phyloP scores from a whole-genome alignment of 92 coral and sea anemone genomes.

The Micromussa lordhowensis region DNA sequence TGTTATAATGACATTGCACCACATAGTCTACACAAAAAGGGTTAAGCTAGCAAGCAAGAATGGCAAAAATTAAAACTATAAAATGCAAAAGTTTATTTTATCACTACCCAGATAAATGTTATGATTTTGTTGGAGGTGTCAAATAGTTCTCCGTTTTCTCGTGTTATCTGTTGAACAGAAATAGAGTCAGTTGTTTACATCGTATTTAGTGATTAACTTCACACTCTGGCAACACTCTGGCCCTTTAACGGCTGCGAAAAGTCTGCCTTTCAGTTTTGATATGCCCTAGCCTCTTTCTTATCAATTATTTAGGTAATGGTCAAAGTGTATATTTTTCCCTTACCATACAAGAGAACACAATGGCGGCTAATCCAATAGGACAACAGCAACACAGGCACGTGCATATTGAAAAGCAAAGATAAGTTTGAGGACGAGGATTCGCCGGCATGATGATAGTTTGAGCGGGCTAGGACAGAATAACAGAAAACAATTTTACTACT shows the following conservation, averaged over 20 bases:
- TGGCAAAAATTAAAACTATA: no score
- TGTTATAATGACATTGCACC: neutral
- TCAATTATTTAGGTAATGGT: neutral
- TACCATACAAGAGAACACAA: slow-evolving; percentile 24
- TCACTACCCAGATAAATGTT: no score
- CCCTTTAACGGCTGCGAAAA: neutral
- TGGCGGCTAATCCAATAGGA: slow-evolving; percentile 24
- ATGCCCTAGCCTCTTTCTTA: no score
- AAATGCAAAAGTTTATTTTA: neutral
- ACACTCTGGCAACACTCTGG: neutral
- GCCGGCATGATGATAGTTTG: neutral
- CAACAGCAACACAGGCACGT: slow-evolving; percentile 3
- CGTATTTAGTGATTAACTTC: neutral
- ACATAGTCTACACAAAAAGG: no score
- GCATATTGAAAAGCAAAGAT: neutral
- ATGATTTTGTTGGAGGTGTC: neutral
- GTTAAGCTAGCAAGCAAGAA: no score
- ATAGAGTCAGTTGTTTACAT: neutral
- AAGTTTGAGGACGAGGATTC: slow-evolving; percentile 16
- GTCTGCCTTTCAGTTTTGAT: no score
- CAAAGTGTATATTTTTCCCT: neutral
- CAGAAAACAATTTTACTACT: neutral
- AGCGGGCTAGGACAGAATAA: neutral
- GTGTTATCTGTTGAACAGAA: neutral
- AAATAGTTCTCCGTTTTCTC: no score